Percentiles rank a stretch among this genome's conserved stretches.
Conservation (phyloP, 2,888 invertebrate species). For the Ormyrus nitidulus region DNA sequence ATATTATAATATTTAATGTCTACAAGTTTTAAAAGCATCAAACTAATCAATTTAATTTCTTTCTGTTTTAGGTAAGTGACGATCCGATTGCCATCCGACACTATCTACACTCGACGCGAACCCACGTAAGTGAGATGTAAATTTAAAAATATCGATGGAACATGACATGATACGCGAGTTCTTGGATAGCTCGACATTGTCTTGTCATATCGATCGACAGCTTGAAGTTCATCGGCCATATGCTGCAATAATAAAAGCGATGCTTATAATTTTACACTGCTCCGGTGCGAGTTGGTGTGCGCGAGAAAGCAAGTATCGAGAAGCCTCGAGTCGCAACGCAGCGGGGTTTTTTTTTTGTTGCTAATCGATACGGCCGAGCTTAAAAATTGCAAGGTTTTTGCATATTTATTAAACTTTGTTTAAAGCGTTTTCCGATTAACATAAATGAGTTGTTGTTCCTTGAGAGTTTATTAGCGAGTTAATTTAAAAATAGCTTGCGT, state of each 20-base stretch:
- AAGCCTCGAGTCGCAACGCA: background rate
- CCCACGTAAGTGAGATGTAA: slow-evolving; percentile 15
- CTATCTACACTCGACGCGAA: too few species aligned
- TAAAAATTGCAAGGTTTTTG: too few species aligned
- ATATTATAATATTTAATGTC: too few species aligned
- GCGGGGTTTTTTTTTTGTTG: background rate
- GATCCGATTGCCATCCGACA: background rate
- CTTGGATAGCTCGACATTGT: slow-evolving; percentile 8
- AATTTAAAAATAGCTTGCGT: too few species aligned
- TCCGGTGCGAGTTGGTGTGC: background rate
- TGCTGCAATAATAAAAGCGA: slow-evolving; percentile 5
- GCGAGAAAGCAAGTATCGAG: background rate
- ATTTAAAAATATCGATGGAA: slow-evolving; percentile 19
- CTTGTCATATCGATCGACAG: slow-evolving; percentile 17
- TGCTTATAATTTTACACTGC: background rate
- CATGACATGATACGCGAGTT: background rate
- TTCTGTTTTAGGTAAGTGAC: slow-evolving; percentile 48
- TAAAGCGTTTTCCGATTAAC: too few species aligned
- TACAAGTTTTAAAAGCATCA: too few species aligned
- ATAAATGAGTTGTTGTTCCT: too few species aligned
- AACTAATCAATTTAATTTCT: background rate
- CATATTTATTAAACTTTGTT: too few species aligned
- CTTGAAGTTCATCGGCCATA: slow-evolving; percentile 32
- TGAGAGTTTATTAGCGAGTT: too few species aligned
- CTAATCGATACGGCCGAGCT: too few species aligned